Evolutionary conservation across 2,797 vertebrate species (phyloP), one percentile per base, ranked within the genome.

Genomic region (Pterois miles): DNA sequence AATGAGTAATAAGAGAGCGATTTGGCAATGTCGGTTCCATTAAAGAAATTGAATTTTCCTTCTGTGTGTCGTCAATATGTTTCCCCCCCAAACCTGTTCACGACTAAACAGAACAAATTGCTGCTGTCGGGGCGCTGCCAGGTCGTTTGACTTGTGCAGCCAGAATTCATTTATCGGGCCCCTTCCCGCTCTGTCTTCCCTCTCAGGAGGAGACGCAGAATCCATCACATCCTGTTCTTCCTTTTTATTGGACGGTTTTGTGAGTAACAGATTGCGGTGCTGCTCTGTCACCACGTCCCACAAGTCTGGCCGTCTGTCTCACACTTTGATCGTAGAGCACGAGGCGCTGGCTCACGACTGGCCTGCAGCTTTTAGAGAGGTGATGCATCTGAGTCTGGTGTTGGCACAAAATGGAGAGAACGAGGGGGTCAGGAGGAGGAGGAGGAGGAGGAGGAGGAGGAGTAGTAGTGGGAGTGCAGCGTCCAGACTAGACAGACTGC

Each of bases 111-210:
- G 69, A 86, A 91, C 71, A 79, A 86, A 90, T 89, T 31, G 84
- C 76, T 78, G 81, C 82, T 87, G 88, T 90, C 89, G 76, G 72
- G 56, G 36, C 33, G 20, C 84, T 90, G 88, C 88, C 91, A 88
- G 88, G 82, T 84, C 78, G 22, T 88, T 80, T 84, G 87, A 85
- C 77, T 79, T 76, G 46, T 77, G 60, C 71, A 74, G 86, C 86
- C 81, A 86, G 79, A 62, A 87, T 76, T 80, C 83, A 81, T 91
- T 88, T 73, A 88, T 72, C 29, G 58, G 59, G 63, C 36, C 48
- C 52, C 33, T 71, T 82, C 65, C 76, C 18, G 38, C 29, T 80
- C 71, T 16, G 48, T 48, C 58, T 66, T 12, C 79, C 76, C 77
- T 71, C 83, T 74, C 77, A 68, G 62, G 74, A 73, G 69, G 0